Conservation (phyloP, 1,140 invertebrate genomes). For the Lasioglossum baleicum region DNA sequence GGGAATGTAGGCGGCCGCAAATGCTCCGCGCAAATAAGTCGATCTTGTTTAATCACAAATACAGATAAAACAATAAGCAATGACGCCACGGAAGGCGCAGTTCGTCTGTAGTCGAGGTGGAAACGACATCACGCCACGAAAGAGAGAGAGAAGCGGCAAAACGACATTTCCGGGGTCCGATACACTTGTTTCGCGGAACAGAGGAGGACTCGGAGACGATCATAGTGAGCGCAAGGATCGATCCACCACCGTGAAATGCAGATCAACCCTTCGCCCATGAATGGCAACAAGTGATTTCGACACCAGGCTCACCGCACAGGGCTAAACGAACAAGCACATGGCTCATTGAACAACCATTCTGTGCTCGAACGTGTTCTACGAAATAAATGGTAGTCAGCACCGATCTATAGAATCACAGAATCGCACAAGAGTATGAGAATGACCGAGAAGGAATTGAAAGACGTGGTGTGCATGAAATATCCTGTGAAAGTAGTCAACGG, state of each 20-base stretch:
- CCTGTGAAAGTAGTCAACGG: neutral
- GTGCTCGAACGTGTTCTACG: no score
- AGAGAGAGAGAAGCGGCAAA: neutral
- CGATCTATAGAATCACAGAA: neutral
- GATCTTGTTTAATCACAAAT: slow-evolving; percentile 39
- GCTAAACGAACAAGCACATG: no score
- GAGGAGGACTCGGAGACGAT: no score
- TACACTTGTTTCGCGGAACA: no score
- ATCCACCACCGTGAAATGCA: no score
- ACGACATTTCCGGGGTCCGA: neutral
- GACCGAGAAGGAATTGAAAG: slow-evolving; percentile 35
- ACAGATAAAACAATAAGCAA: slow-evolving; percentile 45
- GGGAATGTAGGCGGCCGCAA: slow-evolving; percentile 3
- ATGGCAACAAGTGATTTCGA: no score
- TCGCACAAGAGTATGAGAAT: slow-evolving; percentile 1
- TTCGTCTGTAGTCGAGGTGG: neutral
- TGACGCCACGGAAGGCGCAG: neutral
- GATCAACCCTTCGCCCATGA: no score
- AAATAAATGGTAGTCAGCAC: neutral
- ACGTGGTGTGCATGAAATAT: slow-evolving; percentile 29
- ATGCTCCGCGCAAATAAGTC: slow-evolving; percentile 11
- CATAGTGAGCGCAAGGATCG: no score
- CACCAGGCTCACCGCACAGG: no score
- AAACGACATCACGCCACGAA: neutral
- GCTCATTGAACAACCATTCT: no score